These are phyloP conservation scores for Dorcus parallelipipedus DNA, from an alignment of 2,888 invertebrate species.

Conservation along the genomic window DNA sequence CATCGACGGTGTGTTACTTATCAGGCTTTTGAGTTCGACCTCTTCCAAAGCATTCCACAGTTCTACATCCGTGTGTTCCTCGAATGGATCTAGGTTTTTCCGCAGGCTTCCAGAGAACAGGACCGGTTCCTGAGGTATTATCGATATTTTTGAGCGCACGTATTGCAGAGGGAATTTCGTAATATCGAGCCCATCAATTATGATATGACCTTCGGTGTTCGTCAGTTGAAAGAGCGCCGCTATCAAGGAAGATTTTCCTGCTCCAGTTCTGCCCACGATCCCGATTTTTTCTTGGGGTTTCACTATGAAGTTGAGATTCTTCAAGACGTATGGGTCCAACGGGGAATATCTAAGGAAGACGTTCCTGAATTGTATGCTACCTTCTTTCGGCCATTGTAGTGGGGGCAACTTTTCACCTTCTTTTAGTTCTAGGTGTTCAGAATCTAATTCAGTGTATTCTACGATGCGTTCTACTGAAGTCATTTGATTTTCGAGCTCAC, in stretches of 20 bases:
- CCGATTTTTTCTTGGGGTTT: slow-evolving; percentile 71
- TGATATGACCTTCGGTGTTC: slow-evolving; percentile 71
- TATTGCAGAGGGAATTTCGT: slow-evolving; percentile 68
- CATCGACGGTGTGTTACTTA: slow-evolving; percentile 7
- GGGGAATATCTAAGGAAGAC: slow-evolving; percentile 71
- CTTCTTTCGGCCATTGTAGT: slow-evolving; percentile 69
- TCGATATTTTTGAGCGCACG: slow-evolving; percentile 73
- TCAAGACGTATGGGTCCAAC: slow-evolving; percentile 70
- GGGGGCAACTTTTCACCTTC: slow-evolving; percentile 59
- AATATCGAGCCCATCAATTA: slow-evolving; percentile 76
- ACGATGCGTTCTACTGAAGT: slow-evolving; percentile 81
- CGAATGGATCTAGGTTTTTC: slow-evolving; percentile 87
- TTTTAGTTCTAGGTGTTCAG: slow-evolving; percentile 37
- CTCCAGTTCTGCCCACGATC: slow-evolving; percentile 80
- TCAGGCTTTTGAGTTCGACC: slow-evolving; percentile 22
- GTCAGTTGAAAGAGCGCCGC: slow-evolving; percentile 79
- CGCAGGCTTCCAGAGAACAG: slow-evolving; percentile 84
- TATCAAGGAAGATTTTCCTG: slow-evolving; percentile 76
- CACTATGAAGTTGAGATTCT: slow-evolving; percentile 64
- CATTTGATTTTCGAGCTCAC: slow-evolving; percentile 66
- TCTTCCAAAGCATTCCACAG: slow-evolving; percentile 21
- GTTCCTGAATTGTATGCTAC: slow-evolving; percentile 64
- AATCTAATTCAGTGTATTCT: slow-evolving; percentile 36
- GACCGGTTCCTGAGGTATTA: slow-evolving; percentile 85
- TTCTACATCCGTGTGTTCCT: slow-evolving; percentile 56